These are phyloP conservation scores for Steinernema khuongi DNA, from an alignment of 1,140 invertebrate species.

Conservation along the genomic window DNA sequence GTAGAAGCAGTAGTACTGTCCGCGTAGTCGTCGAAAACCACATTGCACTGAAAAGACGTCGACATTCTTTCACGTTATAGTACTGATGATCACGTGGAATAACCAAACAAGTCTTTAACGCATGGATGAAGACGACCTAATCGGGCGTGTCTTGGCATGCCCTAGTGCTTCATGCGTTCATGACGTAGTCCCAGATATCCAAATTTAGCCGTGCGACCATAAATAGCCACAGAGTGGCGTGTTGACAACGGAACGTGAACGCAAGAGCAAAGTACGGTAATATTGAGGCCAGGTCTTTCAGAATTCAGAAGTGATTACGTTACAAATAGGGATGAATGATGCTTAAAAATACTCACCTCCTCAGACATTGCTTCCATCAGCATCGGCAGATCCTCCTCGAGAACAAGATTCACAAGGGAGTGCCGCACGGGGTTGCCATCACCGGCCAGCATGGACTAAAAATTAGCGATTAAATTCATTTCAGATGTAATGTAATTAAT, in stretches of 20 bases:
- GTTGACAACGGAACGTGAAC: too few relatives aligned
- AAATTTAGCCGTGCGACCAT: background rate
- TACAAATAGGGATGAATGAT: background rate
- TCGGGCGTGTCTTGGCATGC: background rate
- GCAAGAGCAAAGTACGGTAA: too few relatives aligned
- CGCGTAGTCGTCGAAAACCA: slow-evolving; percentile 31
- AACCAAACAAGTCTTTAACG: background rate
- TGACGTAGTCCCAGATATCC: background rate
- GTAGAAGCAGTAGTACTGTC: slow-evolving; percentile 18
- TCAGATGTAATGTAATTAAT: too few relatives aligned
- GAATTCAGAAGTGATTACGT: too few relatives aligned
- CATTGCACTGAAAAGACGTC: slow-evolving; percentile 22
- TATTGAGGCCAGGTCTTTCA: too few relatives aligned
- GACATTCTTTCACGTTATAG: slow-evolving; percentile 14
- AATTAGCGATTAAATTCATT: background rate
- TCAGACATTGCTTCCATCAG: slow-evolving; percentile 41
- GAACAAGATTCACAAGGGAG: slow-evolving; percentile 32
- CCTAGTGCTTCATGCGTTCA: background rate
- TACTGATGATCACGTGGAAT: slow-evolving; percentile 14
- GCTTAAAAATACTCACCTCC: slow-evolving; percentile 13
- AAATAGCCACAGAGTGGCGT: background rate
- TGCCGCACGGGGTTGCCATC: slow-evolving; percentile 40
- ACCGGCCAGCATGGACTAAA: slow-evolving; percentile 38
- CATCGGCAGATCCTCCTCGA: slow-evolving; percentile 35
- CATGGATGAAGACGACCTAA: background rate